Base-by-base conservation (phyloP, 2,888 invertebrate species). In the Papilio demoleus region DNA sequence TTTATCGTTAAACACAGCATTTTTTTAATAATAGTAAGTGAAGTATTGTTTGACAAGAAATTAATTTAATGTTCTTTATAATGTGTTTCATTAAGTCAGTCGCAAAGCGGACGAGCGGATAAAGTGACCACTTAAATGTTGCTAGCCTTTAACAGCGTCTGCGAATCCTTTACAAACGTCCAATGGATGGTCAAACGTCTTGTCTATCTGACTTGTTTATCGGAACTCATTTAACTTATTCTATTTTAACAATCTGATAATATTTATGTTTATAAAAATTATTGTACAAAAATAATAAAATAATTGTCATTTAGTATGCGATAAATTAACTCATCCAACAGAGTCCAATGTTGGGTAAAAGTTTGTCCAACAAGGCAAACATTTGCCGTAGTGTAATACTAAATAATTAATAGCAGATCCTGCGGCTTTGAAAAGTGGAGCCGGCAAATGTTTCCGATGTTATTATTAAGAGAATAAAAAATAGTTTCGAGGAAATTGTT, bases 351-450 rank as follows among this genome's bases (percentile, higher is more conserved):
- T 59, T 61, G 65, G 60, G 8, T 42, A 42, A 73, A 74, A 45
- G 56, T 74, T 74, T 50, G 71, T 59, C 22, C 73, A 71, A 73
- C 74, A 65, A 61, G 62, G 70, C 70, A 67, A 69, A 70, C 65
- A 67, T 63, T 73, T 71, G 70, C 63, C 9, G 64, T 68, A 56
- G 65, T 62, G 62, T 71, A 71, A 70, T 66, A 73, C 73, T 81
- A 75, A 78, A 81, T 81, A 78, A 81, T 80, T 78, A 79, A 81
- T 77, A 76, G 70, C 65, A 72, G 73, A 76, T 77, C 75, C 74
- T 73, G 75, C 73, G 62, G 74, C 61, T 72, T 70, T 72, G 64
- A 70, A 71, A 71, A 69, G 65, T 68, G 70, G 64, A 68, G 70
- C 65, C 68, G 42, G 68, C 68, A 63, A 70, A 61, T 59, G 42